Percentiles rank a stretch among this genome's conserved stretches.
These are phyloP conservation scores for Sebastes dallii DNA, from an alignment of 2,797 vertebrate genomes.

Conservation along the genomic window DNA sequence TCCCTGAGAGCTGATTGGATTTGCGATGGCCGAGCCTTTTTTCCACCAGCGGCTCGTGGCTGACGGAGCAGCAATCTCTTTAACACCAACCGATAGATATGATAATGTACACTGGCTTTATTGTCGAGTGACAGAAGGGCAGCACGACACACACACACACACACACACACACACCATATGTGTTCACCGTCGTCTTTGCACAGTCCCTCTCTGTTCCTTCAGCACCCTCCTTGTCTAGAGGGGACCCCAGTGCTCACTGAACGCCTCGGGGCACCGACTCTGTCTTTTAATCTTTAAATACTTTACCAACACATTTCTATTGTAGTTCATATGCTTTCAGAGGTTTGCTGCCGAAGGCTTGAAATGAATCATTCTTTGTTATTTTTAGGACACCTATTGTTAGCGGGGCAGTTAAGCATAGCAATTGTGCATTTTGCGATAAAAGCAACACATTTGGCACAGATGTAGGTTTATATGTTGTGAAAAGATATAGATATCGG, in stretches of 20 bases:
- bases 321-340: constrained; percentile 41
- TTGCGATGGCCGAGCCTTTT: constrained; percentile 70
- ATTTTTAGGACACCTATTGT: constrained; percentile 33
- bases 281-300: constrained; percentile 67
- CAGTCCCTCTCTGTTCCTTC: constrained; percentile 24
- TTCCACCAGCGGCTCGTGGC: constrained; percentile 48
- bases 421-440: too few species aligned
- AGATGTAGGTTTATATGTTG: too few species aligned
- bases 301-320: constrained; percentile 60
- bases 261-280: constrained; percentile 51
- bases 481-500: too few species aligned
- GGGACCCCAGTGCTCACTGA: constrained; percentile 19
- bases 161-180: constrained; percentile 15
- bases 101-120: constrained; percentile 79
- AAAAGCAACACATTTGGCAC: too few species aligned
- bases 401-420: too few species aligned
- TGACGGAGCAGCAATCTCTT: constrained; percentile 76
- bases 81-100: constrained; percentile 78
- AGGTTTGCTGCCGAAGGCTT: constrained; percentile 19
- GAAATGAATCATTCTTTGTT: constrained; percentile 29
- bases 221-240: constrained; percentile 32
- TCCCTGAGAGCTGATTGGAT: constrained; percentile 82
- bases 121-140: constrained; percentile 77
- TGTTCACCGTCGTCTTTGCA: constrained; percentile 14
- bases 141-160: constrained; percentile 26